These are phyloP conservation scores for Deroptyus accipitrinus DNA, from an alignment of 2,113 vertebrate genomes.

Conservation along the genomic window DNA sequence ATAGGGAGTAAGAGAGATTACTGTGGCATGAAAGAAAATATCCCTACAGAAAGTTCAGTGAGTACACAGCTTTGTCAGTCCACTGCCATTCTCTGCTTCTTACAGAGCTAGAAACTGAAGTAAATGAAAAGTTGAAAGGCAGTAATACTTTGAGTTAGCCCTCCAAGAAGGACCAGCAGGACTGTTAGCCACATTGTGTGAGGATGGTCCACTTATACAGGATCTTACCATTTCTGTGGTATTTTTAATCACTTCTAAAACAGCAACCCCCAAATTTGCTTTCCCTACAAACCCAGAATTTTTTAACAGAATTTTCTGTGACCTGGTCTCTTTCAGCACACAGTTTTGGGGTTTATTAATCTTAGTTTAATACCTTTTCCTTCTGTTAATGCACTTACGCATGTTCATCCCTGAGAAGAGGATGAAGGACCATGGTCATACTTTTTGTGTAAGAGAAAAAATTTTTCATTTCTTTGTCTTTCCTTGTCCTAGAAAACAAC, in stretches of 20 bases:
- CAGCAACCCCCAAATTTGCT: background rate
- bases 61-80: background rate
- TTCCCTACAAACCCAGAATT: background rate
- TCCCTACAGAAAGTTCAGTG: background rate
- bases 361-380: slow-evolving; percentile 1
- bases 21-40: background rate
- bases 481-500: background rate
- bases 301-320: background rate
- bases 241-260: background rate
- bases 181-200: background rate
- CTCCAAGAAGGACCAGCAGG: background rate
- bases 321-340: background rate
- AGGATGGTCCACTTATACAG: background rate
- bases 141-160: background rate
- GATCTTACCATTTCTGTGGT: background rate
- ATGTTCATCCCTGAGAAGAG: background rate
- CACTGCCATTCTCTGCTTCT: background rate
- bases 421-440: background rate
- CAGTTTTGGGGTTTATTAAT: background rate
- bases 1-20: background rate
- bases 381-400: background rate
- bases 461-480: background rate
- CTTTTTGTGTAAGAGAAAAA: background rate
- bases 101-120: background rate
- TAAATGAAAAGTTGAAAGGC: background rate